Percentiles rank a stretch among this genome's conserved stretches.
phyloP scores from a whole-genome alignment of 2,113 vertebrate genomes.

The Hippocampus comes region DNA sequence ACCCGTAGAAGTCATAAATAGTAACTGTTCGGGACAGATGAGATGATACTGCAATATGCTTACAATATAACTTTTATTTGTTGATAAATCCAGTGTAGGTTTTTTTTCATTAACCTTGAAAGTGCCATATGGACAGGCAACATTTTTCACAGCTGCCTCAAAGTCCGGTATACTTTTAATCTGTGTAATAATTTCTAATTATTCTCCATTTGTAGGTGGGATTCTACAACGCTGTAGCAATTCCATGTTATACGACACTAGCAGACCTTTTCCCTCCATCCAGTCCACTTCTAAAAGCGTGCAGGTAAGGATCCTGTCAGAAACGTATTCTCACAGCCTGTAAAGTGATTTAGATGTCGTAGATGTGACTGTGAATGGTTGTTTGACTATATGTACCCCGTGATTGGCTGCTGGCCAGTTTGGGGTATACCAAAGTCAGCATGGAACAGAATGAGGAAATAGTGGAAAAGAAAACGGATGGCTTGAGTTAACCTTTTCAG shows the following conservation, averaged over 20 bases:
- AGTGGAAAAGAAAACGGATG: no score
- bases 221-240: conserved; percentile 94
- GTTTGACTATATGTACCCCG: no score
- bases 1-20: neutral
- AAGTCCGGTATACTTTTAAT: no score
- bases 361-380: no score
- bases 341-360: no score
- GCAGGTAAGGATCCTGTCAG: conserved; percentile 76
- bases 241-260: conserved; percentile 93
- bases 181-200: no score
- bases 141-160: neutral
- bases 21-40: no score
- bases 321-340: neutral
- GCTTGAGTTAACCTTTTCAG: no score
- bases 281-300: conserved; percentile 81
- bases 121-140: neutral
- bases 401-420: no score
- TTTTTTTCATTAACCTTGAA: neutral
- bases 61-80: neutral
- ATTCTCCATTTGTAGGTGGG: conserved; percentile 77
- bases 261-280: conserved; percentile 87
- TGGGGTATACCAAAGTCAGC: no score
- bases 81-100: neutral
- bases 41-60: neutral
- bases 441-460: no score